Base-by-base conservation (phyloP, 2,797 vertebrate genomes). In the Graptemys geographica region DNA sequence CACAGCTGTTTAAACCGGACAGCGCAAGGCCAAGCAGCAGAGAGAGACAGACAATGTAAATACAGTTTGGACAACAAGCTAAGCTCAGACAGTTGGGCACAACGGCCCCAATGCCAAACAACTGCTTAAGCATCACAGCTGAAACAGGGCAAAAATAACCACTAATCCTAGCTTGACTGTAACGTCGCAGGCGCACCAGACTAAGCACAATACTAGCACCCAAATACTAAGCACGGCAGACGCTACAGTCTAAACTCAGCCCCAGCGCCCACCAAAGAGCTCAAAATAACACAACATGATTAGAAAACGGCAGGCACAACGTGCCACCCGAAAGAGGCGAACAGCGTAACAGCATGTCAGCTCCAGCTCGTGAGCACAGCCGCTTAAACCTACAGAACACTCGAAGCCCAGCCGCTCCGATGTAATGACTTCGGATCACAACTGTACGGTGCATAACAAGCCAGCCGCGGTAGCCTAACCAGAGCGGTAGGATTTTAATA, bases 31-130 rank as follows among this genome's bases (percentile, higher is more conserved):
- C 79, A 95, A 95, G 90, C 95, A 96, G 90, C 89, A 47, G 9
- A 0, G 2, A 95, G 93, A 85, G 90, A 79, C 9, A 78, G 4
- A 86, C 89, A 83, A 65, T 81, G 6, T 79, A 79, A 94, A 76
- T 83, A 88, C 87, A 96, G 89, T 93, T 10, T 89, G 96, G 92
- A 84, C 95, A 94, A 25, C 88, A 84, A 83, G 85, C 13, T 83
- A 62, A 83, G 59, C 81, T 6, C 82, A 90, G 1, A 74, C 44
- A 88, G 84, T 93, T 88, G 11, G 81, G 65, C 93, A 87, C 76
- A 0, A 79, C 0, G 83, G n/a, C 79, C 88, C 83, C 83, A 89
- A 88, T 83, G 94, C 96, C 94, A 72, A 79, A 59, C 93, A 94
- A 87, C 95, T 97, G 97, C 92, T 96, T 89, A 15, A 41, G 41